Percentiles rank a stretch among this genome's conserved stretches.
phyloP scores from a whole-genome alignment of 2,797 vertebrate genomes.

The Sparidentex hasta region DNA sequence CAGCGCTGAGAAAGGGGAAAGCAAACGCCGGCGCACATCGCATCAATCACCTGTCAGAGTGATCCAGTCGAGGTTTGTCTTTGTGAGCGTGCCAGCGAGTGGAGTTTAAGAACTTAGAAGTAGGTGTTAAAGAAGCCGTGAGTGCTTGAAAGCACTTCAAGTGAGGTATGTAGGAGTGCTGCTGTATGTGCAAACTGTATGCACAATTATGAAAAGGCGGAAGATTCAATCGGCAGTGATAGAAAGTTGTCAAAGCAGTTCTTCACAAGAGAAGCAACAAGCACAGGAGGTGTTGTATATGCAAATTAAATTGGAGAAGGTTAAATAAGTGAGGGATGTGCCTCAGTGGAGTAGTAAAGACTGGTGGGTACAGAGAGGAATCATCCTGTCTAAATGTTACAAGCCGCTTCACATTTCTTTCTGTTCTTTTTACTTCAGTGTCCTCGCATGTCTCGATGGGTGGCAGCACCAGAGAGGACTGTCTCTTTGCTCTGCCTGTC shows the following conservation, averaged over 20 bases:
- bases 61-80: conserved; percentile 30
- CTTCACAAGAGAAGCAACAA: background rate
- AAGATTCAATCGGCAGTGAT: conserved; percentile 13
- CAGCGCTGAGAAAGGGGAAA: conserved; percentile 47
- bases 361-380: background rate
- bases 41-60: conserved; percentile 68
- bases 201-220: background rate
- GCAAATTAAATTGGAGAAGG: conserved; percentile 9
- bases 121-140: background rate
- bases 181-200: background rate
- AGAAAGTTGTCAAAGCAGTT: background rate
- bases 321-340: background rate
- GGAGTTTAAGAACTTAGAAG: conserved; percentile 1
- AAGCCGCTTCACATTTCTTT: background rate
- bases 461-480: conserved; percentile 3
- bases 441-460: conserved; percentile 5
- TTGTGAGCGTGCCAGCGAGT: background rate
- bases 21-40: conserved; percentile 40
- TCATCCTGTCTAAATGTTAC: background rate
- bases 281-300: background rate
- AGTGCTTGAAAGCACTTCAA: background rate
- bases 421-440: background rate
- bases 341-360: background rate
- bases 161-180: background rate
- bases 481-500: background rate